Base-by-base conservation (phyloP, 2,113 vertebrate species). In the Vidua macroura region DNA sequence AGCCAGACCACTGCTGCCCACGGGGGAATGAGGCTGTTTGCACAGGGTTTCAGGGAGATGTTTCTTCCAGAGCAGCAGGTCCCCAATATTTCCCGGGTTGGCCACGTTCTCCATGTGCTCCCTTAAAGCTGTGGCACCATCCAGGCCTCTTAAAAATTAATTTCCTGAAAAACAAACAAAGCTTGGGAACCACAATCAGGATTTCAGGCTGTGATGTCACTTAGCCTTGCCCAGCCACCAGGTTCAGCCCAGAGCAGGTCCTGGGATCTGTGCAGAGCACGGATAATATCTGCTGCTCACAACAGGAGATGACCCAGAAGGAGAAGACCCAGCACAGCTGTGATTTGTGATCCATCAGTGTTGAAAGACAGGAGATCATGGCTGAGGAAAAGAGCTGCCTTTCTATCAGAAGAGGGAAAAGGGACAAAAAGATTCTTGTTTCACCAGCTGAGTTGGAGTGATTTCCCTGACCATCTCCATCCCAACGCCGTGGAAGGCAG, bases 11-110 rank as follows among this genome's bases (percentile, higher is more conserved):
- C 64, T 75, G 39, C 48, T 82, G 39, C 49, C 39, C 52, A 21
- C 0, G 0, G 11, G 35, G 15, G 14, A 72, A 41, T 4, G 5
- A 22, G 10, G 2, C 15, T 37, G 11, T 48, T 92, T 66, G 30
- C 64, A 41, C 6, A 15, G 31, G 48, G 11, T 28, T 91, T 90
- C 27, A 19, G 5, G 41, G 27, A 64, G 53, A 7, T 69, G 13
- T 58, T 68, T 81, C 60, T 68, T 72, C 24, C 9, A 11, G 53
- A 27, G 44, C 24, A 79, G 39, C 7, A 39, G 27, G 25, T 20
- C 16, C 6, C 5, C 2, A 7, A 0, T 41, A 68, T 59, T 72
- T 79, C 28, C 46, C 9, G 15, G 17, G 13, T 2, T 93, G 27
- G 41, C 5, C 24, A 56, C 2, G 0, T 69, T 62, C 15, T 59